Base-by-base conservation (phyloP, 2,888 invertebrate species). In the Teleogryllus oceanicus region DNA sequence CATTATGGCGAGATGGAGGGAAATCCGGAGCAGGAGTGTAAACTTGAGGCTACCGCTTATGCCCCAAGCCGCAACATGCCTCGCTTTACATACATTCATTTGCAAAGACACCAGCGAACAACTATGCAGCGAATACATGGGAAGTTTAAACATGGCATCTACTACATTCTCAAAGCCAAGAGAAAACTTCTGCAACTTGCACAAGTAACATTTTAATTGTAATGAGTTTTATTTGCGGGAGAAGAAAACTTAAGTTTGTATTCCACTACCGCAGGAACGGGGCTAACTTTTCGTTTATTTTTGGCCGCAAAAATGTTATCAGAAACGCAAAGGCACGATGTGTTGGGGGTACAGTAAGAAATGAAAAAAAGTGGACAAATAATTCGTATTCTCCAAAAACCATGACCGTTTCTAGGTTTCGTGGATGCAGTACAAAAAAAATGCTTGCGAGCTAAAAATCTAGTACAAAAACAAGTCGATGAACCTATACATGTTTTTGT, bases 131-230 rank as follows among this genome's bases (percentile, higher is more conserved):
- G 62, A 62, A 62, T 62, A 62, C 62, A 62, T 62, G n/a, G 62
- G 62, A 62, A 62, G 62, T 62, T n/a, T 62, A 13, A 62, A 62
- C 62, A 62, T 62, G 62, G 62, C 62, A 62, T 13, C 62, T 62
- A 62, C 62, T 62, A 62, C 62, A 62, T 62, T 62, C 62, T 62
- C 62, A 13, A 62, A 62, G 62, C 62, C 62, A 62, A 62, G 62
- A 62, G 62, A 62, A 62, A 62, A 62, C 62, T 62, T 62, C 62
- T 62, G 62, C 62, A 62, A 62, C 62, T 62, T 62, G 62, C 62
- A 62, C 62, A 62, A 62, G 62, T 62, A 62, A 62, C 62, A 62
- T 37, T 37, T 37, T 37, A 37, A 62, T 62, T 62, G 62, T 62
- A n/a, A 62, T 62, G 62, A 16, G n/a, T 62, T 62, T 62, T 62